phyloP scores from a whole-genome alignment of 2,888 invertebrate genomes.

The Nemapogon koenigi region DNA sequence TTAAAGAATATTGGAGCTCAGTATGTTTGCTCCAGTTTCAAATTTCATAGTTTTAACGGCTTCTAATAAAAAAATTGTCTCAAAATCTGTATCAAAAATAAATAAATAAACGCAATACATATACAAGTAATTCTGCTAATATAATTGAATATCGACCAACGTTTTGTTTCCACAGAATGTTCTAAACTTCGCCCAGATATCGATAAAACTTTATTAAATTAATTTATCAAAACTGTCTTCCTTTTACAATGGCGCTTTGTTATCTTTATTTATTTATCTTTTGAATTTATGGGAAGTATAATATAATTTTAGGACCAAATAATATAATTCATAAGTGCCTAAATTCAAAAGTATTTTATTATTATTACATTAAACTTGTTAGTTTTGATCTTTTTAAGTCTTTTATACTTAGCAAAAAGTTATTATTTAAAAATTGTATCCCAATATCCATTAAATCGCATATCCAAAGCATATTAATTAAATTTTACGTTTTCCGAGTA shows the following conservation, averaged over 20 bases:
- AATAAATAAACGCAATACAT: neutral
- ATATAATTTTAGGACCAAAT: too few species aligned
- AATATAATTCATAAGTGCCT: too few species aligned
- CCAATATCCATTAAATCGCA: too few species aligned
- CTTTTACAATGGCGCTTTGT: neutral
- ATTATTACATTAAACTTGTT: too few species aligned
- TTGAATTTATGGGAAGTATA: neutral
- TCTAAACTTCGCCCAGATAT: conserved; percentile 6
- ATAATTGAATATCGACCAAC: conserved; percentile 1
- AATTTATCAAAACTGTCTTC: conserved; percentile 7
- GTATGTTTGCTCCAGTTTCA: too few species aligned
- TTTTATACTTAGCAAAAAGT: too few species aligned
- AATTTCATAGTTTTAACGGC: neutral
- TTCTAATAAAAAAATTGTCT: neutral
- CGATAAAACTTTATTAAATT: conserved; percentile 4
- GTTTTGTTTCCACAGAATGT: conserved; percentile 5
- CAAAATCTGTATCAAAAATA: neutral
- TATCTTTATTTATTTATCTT: neutral
- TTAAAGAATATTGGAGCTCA: too few species aligned
- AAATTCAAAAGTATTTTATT: too few species aligned
- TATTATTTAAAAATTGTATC: too few species aligned
- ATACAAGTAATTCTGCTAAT: neutral
- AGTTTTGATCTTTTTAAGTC: too few species aligned
- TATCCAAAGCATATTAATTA: too few species aligned
- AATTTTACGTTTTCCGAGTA: too few species aligned